These are phyloP conservation scores for Dendroctonus valens DNA, from an alignment of 1,140 invertebrate species.

Conservation along the genomic window DNA sequence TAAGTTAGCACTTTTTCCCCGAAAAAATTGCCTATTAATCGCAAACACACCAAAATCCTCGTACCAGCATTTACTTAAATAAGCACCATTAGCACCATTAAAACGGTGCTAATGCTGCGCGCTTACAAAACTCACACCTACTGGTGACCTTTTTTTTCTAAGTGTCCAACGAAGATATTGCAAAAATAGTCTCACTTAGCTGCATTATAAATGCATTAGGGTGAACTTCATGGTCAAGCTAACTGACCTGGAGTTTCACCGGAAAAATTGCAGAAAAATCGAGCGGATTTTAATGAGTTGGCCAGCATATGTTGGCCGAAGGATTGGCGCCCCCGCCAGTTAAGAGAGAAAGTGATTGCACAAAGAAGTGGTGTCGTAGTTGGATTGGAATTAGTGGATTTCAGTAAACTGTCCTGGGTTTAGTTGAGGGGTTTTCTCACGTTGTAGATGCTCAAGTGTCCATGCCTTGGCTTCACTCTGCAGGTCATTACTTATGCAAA, in stretches of 20 bases:
- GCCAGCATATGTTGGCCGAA: constrained; percentile 20
- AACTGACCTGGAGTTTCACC: background rate
- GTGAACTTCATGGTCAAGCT: background rate
- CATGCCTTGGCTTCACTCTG: too few relatives aligned
- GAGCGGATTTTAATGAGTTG: constrained; percentile 8
- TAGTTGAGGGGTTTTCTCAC: background rate
- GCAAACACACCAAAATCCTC: background rate
- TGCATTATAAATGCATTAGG: background rate
- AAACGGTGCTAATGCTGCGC: background rate
- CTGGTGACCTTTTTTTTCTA: constrained; percentile 9
- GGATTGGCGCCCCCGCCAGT: constrained; percentile 8
- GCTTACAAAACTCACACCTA: constrained; percentile 14
- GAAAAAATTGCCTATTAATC: too few relatives aligned
- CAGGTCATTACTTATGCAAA: too few relatives aligned
- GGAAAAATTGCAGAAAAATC: constrained; percentile 2
- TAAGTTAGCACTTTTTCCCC: too few relatives aligned
- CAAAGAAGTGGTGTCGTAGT: constrained; percentile 16
- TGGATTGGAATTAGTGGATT: constrained; percentile 12
- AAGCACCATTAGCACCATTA: background rate
- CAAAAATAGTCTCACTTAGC: background rate
- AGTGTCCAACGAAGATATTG: background rate
- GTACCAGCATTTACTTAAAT: background rate
- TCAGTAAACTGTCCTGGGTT: constrained; percentile 13
- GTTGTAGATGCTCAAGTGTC: too few relatives aligned
- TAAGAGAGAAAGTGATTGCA: constrained; percentile 26